Percentiles rank a stretch among this genome's conserved stretches.
These are phyloP conservation scores for Phoebastria nigripes DNA, from an alignment of 2,797 vertebrate species.

Conservation along the genomic window DNA sequence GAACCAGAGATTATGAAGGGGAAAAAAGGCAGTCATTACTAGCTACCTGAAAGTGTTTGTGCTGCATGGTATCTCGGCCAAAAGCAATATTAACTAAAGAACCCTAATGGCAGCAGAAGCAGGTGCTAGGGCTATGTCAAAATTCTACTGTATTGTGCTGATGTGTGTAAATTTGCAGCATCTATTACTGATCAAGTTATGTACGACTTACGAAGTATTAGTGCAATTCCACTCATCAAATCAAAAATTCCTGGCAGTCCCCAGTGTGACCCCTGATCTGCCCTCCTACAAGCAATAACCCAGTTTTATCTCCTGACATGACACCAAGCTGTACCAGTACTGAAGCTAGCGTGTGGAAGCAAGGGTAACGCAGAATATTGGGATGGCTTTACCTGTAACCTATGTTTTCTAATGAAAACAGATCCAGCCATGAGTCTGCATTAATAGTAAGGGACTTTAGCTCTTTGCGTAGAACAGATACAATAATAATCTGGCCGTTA, in stretches of 20 bases:
- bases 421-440: not conserved
- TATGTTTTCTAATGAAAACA: rapidly evolving
- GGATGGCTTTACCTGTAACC: not conserved
- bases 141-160: not conserved
- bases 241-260: not conserved
- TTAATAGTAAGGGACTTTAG: not conserved
- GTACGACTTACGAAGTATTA: not conserved
- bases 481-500: not conserved
- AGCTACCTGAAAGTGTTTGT: not conserved
- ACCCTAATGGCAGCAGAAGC: not conserved
- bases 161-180: not conserved
- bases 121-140: not conserved
- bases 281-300: not conserved
- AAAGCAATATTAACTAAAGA: not conserved
- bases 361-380: rapidly evolving
- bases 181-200: not conserved
- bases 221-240: not conserved
- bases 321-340: not conserved
- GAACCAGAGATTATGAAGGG: not conserved
- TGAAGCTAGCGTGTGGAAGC: rapidly evolving
- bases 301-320: too few species aligned
- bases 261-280: not conserved
- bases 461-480: not conserved
- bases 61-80: not conserved
- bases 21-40: not conserved